These are phyloP conservation scores for Moxostoma hubbsi DNA, from an alignment of 2,797 vertebrate species.

Conservation along the genomic window DNA sequence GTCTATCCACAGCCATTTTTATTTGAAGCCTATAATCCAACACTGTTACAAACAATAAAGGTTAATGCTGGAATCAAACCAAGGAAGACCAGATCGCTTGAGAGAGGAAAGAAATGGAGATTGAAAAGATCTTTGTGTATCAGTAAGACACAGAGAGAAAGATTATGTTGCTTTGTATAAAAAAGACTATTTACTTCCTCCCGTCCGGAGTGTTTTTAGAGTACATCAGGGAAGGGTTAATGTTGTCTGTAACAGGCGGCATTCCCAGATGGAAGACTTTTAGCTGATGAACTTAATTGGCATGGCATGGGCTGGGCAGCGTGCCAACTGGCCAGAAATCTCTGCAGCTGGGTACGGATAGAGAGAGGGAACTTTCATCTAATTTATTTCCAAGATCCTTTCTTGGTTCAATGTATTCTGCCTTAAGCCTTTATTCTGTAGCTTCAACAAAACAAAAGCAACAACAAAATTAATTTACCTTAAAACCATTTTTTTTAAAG, in stretches of 20 bases:
- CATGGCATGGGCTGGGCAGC: slow-evolving; percentile 67
- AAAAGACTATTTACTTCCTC: slow-evolving; percentile 30
- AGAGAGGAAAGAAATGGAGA: neutral
- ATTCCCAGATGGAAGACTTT: slow-evolving; percentile 72
- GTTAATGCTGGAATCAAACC: slow-evolving; percentile 43
- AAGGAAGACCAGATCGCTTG: slow-evolving; percentile 33
- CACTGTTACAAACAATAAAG: slow-evolving; percentile 27
- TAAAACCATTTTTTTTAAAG: slow-evolving; percentile 17
- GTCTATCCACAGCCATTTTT: slow-evolving; percentile 40
- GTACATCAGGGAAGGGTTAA: slow-evolving; percentile 67
- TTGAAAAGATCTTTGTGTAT: too few species aligned
- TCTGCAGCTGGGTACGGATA: slow-evolving; percentile 52
- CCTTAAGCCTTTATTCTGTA: slow-evolving; percentile 4
- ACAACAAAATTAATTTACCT: slow-evolving; percentile 14
- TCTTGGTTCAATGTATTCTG: slow-evolving; percentile 26
- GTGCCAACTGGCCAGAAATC: slow-evolving; percentile 63
- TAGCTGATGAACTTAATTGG: slow-evolving; percentile 75
- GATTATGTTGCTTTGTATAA: too few species aligned
- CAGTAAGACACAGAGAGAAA: too few species aligned
- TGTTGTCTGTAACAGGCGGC: slow-evolving; percentile 60
- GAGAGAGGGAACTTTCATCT: neutral
- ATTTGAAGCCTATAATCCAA: slow-evolving; percentile 43
- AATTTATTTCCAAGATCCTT: slow-evolving; percentile 4
- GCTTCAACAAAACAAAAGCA: slow-evolving; percentile 13
- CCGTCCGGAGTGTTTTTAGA: slow-evolving; percentile 19